Evolutionary conservation across 2,888 invertebrate species (phyloP).

Genomic region (Linnaemya vulpina): DNA sequence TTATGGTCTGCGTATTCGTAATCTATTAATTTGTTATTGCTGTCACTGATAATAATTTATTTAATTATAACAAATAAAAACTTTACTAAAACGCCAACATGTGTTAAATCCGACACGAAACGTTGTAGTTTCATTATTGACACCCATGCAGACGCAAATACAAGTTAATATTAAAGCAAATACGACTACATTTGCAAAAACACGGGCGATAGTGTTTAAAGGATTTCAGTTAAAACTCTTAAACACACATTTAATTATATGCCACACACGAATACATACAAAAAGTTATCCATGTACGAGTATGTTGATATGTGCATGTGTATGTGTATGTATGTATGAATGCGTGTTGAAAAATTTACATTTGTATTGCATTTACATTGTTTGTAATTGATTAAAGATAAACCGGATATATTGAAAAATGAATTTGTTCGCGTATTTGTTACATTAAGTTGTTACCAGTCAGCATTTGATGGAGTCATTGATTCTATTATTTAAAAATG

Average conservation of each 20-base stretch:
- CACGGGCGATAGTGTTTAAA: slow-evolving; percentile 46
- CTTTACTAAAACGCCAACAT: slow-evolving; percentile 69
- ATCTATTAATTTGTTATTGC: slow-evolving; percentile 68
- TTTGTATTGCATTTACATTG: slow-evolving; percentile 28
- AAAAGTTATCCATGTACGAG: no score
- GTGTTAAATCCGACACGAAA: slow-evolving; percentile 66
- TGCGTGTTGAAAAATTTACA: neutral
- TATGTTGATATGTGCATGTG: no score
- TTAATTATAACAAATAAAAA: slow-evolving; percentile 69
- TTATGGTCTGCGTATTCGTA: slow-evolving; percentile 40
- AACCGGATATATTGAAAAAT: slow-evolving; percentile 60
- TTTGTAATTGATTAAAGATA: slow-evolving; percentile 63
- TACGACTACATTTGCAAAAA: slow-evolving; percentile 24
- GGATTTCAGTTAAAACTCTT: slow-evolving; percentile 40
- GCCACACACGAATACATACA: neutral
- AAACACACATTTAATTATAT: slow-evolving; percentile 11
- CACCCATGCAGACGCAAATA: slow-evolving; percentile 34
- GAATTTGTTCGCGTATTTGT: slow-evolving; percentile 38
- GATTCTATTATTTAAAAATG: no score
- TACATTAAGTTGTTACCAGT: neutral
- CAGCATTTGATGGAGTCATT: no score
- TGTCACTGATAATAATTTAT: slow-evolving; percentile 67
- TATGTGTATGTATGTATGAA: neutral
- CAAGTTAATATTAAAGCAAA: slow-evolving; percentile 22
- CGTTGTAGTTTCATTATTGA: slow-evolving; percentile 49